A percentile compares a stretch with the other conserved stretches of the same genome.
Evolutionary conservation across 1,140 invertebrate genomes (phyloP).

Genomic region (Lamellibrachia luymesi): DNA sequence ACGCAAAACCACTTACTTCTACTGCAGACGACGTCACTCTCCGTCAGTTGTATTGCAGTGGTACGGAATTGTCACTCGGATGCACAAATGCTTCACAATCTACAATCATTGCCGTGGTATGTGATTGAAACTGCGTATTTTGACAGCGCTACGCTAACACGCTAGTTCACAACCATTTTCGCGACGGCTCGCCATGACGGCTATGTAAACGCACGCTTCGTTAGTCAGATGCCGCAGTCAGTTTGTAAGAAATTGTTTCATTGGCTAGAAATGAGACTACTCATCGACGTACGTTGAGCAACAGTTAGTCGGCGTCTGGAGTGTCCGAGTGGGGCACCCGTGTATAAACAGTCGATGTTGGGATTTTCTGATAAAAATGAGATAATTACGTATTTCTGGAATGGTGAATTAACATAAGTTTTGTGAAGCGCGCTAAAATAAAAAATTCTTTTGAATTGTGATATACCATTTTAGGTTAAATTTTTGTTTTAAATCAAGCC

Average conservation of each 20-base stretch:
- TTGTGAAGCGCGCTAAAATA: too few relatives aligned
- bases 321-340: not conserved
- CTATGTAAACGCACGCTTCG: not conserved
- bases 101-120: not conserved
- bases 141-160: not conserved
- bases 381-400: not conserved
- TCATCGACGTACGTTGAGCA: not conserved
- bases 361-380: not conserved
- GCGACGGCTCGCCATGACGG: not conserved
- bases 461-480: too few relatives aligned
- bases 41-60: not conserved
- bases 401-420: conserved; percentile 62
- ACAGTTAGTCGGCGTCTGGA: not conserved
- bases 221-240: not conserved
- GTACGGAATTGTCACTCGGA: not conserved
- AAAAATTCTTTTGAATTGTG: too few relatives aligned
- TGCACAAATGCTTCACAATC: not conserved
- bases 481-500: too few relatives aligned
- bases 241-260: not conserved
- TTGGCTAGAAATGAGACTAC: not conserved
- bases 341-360: not conserved
- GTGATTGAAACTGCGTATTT: not conserved
- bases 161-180: not conserved
- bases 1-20: not conserved
- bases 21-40: not conserved